phyloP scores from a whole-genome alignment of 2,888 invertebrate species.

The Dioctria rufipes region DNA sequence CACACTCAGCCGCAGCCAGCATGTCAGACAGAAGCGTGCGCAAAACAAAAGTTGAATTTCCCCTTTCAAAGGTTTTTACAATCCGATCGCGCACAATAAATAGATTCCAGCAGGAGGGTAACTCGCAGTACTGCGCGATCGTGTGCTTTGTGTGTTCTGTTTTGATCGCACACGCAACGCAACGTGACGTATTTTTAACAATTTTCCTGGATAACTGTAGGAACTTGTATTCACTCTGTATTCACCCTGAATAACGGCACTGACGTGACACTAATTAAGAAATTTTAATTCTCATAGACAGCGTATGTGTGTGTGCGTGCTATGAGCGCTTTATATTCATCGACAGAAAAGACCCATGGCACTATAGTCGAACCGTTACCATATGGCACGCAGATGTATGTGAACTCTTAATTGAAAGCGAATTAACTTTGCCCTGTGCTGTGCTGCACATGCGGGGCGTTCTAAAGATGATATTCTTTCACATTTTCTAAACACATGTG shows the following conservation, averaged over 20 bases:
- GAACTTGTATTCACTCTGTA: too few relatives aligned
- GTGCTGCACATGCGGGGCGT: too few relatives aligned
- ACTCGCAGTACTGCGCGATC: not conserved
- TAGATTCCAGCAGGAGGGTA: not conserved
- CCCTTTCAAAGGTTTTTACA: not conserved
- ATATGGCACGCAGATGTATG: conserved; percentile 23
- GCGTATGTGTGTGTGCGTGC: too few relatives aligned
- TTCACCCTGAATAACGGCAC: too few relatives aligned
- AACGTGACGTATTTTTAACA: not conserved
- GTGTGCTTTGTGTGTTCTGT: not conserved
- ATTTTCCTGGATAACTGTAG: not conserved
- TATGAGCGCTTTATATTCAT: too few relatives aligned
- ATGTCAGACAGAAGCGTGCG: not conserved
- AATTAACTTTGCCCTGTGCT: not conserved
- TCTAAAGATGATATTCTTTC: too few relatives aligned
- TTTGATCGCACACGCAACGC: not conserved
- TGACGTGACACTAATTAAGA: too few relatives aligned
- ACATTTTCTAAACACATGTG: too few relatives aligned
- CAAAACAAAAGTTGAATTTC: not conserved
- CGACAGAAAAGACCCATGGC: not conserved
- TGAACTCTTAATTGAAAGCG: conserved; percentile 3
- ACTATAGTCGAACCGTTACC: not conserved
- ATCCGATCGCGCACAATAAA: not conserved
- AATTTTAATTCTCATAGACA: too few relatives aligned
- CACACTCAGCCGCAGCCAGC: not conserved